phyloP scores from a whole-genome alignment of 2,797 vertebrate genomes.

The Epinephelus coioides region DNA sequence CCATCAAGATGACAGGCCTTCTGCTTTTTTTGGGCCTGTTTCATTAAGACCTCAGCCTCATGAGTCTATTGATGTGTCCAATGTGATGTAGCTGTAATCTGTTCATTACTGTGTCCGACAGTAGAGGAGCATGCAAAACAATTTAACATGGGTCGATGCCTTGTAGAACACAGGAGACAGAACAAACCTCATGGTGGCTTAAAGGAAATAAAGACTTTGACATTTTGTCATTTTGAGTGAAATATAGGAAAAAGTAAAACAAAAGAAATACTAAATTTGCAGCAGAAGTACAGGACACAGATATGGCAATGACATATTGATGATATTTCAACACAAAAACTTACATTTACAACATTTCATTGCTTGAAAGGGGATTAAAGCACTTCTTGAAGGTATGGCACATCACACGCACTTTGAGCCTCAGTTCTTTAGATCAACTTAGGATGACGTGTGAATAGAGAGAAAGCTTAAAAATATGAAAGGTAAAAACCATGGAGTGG shows the following conservation, averaged over 20 bases:
- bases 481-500: neutral
- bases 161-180: neutral
- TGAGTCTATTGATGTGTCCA: conserved; percentile 8
- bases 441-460: conserved; percentile 22
- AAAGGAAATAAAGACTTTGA: neutral
- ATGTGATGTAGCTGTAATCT: conserved; percentile 22
- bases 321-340: neutral
- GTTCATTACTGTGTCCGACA: conserved; percentile 22
- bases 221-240: neutral
- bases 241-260: neutral
- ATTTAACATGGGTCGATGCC: neutral
- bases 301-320: neutral
- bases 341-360: neutral
- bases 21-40: conserved; percentile 17
- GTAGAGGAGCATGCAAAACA: conserved; percentile 2
- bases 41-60: conserved; percentile 48
- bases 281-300: neutral
- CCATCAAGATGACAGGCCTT: conserved; percentile 54
- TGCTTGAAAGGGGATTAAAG: conserved; percentile 8
- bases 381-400: conserved; percentile 19
- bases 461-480: conserved; percentile 26
- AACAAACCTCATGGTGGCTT: neutral
- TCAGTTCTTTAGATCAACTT: conserved; percentile 31
- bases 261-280: neutral
- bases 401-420: conserved; percentile 22